These are phyloP conservation scores for Pseudorhiza aurosa DNA, from an alignment of 30 jellyfish, hydroid and myxozoan genomes.

Conservation along the genomic window DNA sequence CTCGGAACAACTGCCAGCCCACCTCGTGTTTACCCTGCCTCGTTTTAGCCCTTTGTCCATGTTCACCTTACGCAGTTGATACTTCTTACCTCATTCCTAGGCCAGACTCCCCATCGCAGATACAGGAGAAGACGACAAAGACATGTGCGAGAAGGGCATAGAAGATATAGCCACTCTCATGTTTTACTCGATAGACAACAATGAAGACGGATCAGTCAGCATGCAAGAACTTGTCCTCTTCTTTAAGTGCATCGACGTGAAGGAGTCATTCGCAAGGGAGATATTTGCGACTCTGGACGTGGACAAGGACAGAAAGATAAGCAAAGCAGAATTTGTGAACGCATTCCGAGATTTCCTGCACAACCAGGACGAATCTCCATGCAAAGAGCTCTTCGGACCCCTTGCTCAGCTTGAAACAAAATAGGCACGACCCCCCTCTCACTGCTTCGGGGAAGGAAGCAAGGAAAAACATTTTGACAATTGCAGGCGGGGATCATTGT, in stretches of 20 bases:
- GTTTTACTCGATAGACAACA: conserved; percentile 62
- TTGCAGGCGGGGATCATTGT: too few species aligned
- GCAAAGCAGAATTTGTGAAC: conserved; percentile 37
- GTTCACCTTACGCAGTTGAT: too few species aligned
- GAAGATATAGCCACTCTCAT: conserved; percentile 60
- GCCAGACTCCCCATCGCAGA: not conserved
- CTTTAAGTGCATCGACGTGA: conserved; percentile 63
- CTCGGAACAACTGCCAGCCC: too few species aligned
- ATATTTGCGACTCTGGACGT: conserved; percentile 58
- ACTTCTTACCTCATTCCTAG: not conserved
- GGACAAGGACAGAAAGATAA: conserved; percentile 49
- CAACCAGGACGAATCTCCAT: conserved; percentile 60
- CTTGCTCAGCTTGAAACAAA: conserved; percentile 5
- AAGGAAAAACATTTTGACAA: too few species aligned
- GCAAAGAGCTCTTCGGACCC: conserved; percentile 73
- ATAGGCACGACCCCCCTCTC: not conserved
- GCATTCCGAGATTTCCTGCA: conserved; percentile 49
- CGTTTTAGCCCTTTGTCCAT: too few species aligned
- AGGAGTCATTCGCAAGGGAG: conserved; percentile 47
- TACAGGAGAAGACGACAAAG: not conserved
- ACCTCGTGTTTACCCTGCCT: too few species aligned
- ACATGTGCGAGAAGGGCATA: not conserved
- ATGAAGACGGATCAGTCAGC: conserved; percentile 63
- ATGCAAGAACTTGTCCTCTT: conserved; percentile 62
- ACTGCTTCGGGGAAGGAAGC: too few species aligned